phyloP scores from a whole-genome alignment of 2,113 vertebrate genomes.

The Macrotus californicus region DNA sequence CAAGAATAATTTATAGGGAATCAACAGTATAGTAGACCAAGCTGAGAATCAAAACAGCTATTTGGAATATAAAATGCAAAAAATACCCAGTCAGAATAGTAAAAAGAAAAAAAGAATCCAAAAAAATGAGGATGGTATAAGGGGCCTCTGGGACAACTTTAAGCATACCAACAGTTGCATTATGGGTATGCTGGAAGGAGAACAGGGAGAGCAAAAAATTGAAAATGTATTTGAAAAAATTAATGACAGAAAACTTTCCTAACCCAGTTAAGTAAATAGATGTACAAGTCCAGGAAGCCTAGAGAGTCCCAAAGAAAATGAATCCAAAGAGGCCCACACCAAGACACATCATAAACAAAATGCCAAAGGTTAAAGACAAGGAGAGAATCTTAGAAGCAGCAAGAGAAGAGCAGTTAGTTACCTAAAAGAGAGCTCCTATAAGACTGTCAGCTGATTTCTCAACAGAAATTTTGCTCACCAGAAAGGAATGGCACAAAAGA shows the following conservation, averaged over 20 bases:
- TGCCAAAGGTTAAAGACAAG: neutral
- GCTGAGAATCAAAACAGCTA: neutral
- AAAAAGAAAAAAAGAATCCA: neutral
- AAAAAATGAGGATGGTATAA: neutral
- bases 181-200: neutral
- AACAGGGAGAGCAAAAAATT: neutral
- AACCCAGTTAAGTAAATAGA: neutral
- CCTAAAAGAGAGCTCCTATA: neutral
- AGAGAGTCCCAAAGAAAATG: neutral
- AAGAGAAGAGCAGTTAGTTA: neutral
- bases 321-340: neutral
- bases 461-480: neutral
- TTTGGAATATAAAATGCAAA: neutral
- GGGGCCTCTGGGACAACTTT: neutral
- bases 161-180: neutral
- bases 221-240: neutral
- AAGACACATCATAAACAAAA: neutral
- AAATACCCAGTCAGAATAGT: neutral
- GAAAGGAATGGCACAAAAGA: neutral
- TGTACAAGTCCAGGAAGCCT: neutral
- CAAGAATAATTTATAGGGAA: neutral
- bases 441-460: neutral
- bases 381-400: neutral
- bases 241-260: neutral
- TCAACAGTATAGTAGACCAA: neutral